These are phyloP conservation scores for Eurosta solidaginis DNA, from an alignment of 1,140 invertebrate species.

Conservation along the genomic window DNA sequence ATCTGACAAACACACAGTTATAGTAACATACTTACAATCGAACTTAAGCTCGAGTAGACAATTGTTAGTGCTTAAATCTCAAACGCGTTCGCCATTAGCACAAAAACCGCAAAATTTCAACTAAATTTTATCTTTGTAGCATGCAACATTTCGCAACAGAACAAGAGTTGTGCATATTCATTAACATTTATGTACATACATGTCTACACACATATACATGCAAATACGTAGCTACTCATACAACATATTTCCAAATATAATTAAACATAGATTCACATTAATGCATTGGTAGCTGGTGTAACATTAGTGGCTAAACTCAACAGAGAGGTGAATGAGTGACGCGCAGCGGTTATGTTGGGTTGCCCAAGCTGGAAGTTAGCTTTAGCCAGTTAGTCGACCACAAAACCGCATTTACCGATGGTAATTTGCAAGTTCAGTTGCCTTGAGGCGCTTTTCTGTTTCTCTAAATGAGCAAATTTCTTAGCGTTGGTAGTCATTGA, in stretches of 20 bases:
- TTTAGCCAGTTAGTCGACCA: slow-evolving; percentile 6
- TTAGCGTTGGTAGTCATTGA: neutral
- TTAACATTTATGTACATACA: neutral
- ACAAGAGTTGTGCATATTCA: neutral
- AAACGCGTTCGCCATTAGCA: slow-evolving; percentile 23
- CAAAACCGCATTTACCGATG: slow-evolving; percentile 12
- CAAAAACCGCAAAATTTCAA: slow-evolving; percentile 14
- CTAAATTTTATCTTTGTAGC: neutral
- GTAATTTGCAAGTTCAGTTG: slow-evolving; percentile 22
- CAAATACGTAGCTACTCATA: neutral
- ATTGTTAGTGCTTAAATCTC: slow-evolving; percentile 1
- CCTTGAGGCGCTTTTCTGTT: neutral
- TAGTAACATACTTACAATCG: neutral
- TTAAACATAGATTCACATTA: too few species aligned
- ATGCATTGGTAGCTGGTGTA: too few species aligned
- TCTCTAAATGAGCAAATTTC: neutral
- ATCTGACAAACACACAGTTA: too few species aligned
- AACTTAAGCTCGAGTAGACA: neutral
- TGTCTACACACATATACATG: neutral
- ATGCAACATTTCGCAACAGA: neutral
- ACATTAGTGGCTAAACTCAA: neutral
- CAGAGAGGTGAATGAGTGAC: neutral
- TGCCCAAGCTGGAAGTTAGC: neutral
- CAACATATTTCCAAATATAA: too few species aligned
- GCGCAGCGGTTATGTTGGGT: neutral